phyloP scores from a whole-genome alignment of 37 sponge, comb jelly and placozoan species.

The Halichondria panicea region DNA sequence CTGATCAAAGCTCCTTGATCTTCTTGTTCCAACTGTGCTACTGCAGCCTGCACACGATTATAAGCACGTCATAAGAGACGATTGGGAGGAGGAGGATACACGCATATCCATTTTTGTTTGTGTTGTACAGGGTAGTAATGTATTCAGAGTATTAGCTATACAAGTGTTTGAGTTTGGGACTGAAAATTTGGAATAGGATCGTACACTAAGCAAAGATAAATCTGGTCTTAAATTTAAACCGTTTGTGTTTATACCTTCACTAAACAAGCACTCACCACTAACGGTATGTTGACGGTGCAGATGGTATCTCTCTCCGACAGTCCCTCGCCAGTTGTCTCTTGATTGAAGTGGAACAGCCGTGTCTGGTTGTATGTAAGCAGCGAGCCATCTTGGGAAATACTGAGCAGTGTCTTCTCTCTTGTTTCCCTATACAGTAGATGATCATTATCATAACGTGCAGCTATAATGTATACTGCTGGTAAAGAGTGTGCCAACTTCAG shows the following conservation, averaged over 20 bases:
- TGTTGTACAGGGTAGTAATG: neutral
- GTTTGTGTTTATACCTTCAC: neutral
- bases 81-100: neutral
- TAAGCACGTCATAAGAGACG: neutral
- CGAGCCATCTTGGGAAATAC: constrained; percentile 1
- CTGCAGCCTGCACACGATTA: constrained; percentile 45
- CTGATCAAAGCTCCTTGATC: neutral
- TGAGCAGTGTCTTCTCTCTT: constrained; percentile 21
- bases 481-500: too few species aligned
- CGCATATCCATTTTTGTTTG: neutral
- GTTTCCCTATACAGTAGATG: constrained; percentile 18
- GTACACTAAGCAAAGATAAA: too few species aligned
- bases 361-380: constrained; percentile 48
- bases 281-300: constrained; percentile 60
- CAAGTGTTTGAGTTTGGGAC: too few species aligned
- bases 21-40: constrained; percentile 9
- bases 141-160: neutral
- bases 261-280: constrained; percentile 33
- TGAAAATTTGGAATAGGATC: too few species aligned
- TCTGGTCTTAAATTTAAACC: neutral
- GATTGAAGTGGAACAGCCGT: constrained; percentile 36
- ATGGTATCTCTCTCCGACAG: constrained; percentile 49
- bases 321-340: constrained; percentile 11
- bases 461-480: too few species aligned
- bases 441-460: too few species aligned